Percentiles rank a stretch among this genome's conserved stretches.
Conservation (phyloP, 2,113 vertebrate species). For the Prochilodus magdalenae region DNA sequence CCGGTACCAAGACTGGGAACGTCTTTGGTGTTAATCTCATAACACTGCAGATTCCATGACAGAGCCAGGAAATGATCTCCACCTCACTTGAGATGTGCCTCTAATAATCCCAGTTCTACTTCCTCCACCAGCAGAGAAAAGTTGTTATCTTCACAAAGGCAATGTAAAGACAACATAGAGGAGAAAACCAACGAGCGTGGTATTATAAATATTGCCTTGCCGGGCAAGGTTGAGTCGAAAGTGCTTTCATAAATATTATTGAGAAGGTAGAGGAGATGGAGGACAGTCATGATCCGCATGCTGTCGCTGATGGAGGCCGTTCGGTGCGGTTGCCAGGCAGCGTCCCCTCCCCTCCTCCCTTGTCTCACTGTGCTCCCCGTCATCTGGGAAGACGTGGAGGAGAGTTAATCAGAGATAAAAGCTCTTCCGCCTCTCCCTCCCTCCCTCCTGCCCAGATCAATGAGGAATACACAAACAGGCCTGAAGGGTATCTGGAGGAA, state of each 20-base stretch:
- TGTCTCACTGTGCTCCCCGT: conserved; percentile 32
- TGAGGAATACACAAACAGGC: conserved; percentile 55
- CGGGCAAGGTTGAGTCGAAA: conserved; percentile 47
- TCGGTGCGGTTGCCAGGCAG: conserved; percentile 71
- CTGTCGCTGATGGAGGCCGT: conserved; percentile 65
- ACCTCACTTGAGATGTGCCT: conserved; percentile 32
- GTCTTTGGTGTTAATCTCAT: not conserved
- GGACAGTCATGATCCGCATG: conserved; percentile 48
- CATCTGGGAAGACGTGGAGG: conserved; percentile 51
- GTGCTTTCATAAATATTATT: conserved; percentile 56
- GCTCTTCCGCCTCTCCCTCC: conserved; percentile 55
- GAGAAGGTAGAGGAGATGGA: conserved; percentile 49
- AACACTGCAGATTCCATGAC: conserved; percentile 1
- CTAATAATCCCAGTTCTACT: conserved; percentile 11
- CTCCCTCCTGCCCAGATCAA: conserved; percentile 35
- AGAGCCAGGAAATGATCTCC: not conserved
- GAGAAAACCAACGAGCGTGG: conserved; percentile 38
- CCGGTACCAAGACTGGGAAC: not conserved
- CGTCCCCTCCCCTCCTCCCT: conserved; percentile 56
- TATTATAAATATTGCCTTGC: conserved; percentile 55
- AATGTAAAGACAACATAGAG: conserved; percentile 16
- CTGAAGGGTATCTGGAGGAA: conserved; percentile 42
- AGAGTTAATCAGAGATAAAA: conserved; percentile 81
- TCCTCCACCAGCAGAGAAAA: conserved; percentile 28
- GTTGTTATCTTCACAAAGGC: conserved; percentile 28